Evolutionary conservation across 2,888 invertebrate species (phyloP).

Genomic region (Drosophila melanosoma): DNA sequence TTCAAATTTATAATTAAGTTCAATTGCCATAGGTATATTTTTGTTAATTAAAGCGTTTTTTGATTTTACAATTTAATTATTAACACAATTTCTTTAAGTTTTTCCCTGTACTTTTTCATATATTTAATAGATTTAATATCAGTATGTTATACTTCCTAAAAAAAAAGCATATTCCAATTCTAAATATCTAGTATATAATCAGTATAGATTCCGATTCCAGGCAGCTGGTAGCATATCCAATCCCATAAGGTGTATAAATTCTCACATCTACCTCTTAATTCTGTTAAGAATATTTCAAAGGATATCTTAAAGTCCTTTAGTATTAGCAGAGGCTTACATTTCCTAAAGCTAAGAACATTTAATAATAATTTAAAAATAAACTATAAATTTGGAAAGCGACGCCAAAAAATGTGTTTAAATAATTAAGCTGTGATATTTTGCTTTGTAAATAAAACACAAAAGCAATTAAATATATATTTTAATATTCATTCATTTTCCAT

Average conservation of each 20-base stretch:
- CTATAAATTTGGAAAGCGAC: not conserved
- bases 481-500: not conserved
- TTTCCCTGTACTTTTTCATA: not conserved
- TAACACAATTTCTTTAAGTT: not conserved
- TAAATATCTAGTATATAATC: not conserved
- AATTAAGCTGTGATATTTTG: no score
- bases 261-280: not conserved
- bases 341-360: not conserved
- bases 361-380: no score
- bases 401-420: not conserved
- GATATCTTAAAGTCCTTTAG: not conserved
- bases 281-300: not conserved
- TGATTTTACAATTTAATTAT: not conserved
- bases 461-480: constrained; percentile 18
- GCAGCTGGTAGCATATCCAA: not conserved
- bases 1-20: not conserved
- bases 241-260: not conserved
- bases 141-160: not conserved
- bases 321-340: not conserved
- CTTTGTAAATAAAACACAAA: not conserved
- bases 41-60: not conserved
- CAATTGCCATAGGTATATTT: not conserved
- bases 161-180: not conserved
- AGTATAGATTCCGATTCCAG: not conserved
- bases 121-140: not conserved